Evolutionary conservation across 2,113 vertebrate genomes (phyloP).

Genomic region (Phalacrocorax brasilianus): DNA sequence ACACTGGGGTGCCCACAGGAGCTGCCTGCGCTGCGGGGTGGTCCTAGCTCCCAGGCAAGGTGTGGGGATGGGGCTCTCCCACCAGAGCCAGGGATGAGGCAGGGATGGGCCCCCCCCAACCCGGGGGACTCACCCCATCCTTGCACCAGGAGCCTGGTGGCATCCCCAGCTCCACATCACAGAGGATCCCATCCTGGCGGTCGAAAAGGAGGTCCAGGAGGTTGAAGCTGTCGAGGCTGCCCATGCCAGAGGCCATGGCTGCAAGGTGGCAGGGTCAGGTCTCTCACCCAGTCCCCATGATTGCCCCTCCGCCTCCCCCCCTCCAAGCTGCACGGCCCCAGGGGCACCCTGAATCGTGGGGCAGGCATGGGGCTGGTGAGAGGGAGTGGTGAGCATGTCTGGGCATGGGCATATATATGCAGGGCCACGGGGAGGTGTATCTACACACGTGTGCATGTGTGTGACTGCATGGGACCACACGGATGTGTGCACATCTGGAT

Average conservation of each 20-base stretch:
- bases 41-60: not conserved
- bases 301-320: not conserved
- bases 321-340: accelerated
- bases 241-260: conserved; percentile 51
- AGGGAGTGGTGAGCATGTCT: not conserved
- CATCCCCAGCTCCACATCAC: conserved; percentile 72
- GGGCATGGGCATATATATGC: accelerated
- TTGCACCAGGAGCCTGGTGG: conserved; percentile 67
- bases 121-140: conserved; percentile 65
- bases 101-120: accelerated
- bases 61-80: accelerated
- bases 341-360: accelerated
- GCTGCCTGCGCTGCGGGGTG: accelerated
- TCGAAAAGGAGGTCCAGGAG: conserved; percentile 92
- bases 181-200: conserved; percentile 83
- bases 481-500: accelerated
- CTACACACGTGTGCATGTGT: accelerated
- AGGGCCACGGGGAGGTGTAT: no score
- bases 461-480: accelerated
- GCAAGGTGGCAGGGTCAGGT: not conserved
- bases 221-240: conserved; percentile 73
- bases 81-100: not conserved
- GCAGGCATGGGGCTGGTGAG: no score
- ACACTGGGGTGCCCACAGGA: not conserved
- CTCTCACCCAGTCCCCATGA: accelerated